Conservation (phyloP, 2,797 vertebrate species). For the Phalloptychus januarius region DNA sequence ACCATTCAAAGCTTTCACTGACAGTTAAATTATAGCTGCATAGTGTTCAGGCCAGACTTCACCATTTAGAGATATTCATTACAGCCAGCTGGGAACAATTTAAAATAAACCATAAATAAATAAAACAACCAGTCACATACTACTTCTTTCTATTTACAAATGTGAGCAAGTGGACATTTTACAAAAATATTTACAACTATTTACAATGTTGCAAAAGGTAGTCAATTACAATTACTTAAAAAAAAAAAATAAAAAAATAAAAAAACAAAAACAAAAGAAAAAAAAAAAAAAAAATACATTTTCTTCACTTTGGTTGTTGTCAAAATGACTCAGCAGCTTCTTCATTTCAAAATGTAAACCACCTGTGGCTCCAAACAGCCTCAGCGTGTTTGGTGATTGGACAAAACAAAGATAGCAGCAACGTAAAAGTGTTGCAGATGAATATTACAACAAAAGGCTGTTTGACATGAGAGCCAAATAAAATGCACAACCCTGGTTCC, state of each 20-base stretch:
- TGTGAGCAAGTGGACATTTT: slow-evolving; percentile 47
- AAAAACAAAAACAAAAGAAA: too few relatives aligned
- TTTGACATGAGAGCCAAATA: slow-evolving; percentile 6
- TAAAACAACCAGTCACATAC: slow-evolving; percentile 65
- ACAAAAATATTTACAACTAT: slow-evolving; percentile 73
- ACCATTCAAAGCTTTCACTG: slow-evolving; percentile 8
- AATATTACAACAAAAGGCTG: not conserved
- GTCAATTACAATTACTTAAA: slow-evolving; percentile 34
- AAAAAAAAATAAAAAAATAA: too few relatives aligned
- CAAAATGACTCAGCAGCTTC: slow-evolving; percentile 62
- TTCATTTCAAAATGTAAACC: slow-evolving; percentile 50
- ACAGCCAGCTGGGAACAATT: slow-evolving; percentile 38
- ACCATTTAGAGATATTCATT: not conserved
- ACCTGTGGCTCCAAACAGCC: slow-evolving; percentile 4
- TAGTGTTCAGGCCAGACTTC: slow-evolving; percentile 22
- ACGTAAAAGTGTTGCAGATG: not conserved
- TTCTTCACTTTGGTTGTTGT: slow-evolving; percentile 65
- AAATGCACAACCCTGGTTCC: slow-evolving; percentile 18
- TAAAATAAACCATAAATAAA: slow-evolving; percentile 73
- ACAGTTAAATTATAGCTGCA: slow-evolving; percentile 48
- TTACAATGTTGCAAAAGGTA: slow-evolving; percentile 58
- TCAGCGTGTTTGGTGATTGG: not conserved
- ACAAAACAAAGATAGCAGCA: slow-evolving; percentile 6
- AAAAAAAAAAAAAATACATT: too few relatives aligned
- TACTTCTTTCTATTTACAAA: slow-evolving; percentile 66